A percentile compares a stretch with the other conserved stretches of the same genome.
Conservation (phyloP, 2,888 invertebrate genomes). For the Torymus tubicola region DNA sequence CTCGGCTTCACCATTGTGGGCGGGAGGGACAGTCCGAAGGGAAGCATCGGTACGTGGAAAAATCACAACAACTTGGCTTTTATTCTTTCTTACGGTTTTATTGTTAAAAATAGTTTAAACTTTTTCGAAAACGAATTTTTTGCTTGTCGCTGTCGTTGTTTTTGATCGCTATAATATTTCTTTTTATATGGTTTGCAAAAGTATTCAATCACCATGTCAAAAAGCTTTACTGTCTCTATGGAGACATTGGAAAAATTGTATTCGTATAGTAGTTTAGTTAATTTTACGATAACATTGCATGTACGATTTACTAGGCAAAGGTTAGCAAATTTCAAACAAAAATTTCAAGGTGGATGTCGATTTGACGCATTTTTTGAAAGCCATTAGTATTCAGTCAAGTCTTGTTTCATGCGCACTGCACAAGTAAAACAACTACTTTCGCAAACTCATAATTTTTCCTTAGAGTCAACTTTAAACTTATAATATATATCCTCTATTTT, state of each 20-base stretch:
- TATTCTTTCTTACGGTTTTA: not conserved
- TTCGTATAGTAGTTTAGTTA: too few relatives aligned
- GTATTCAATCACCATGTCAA: not conserved
- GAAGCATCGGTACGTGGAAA: conserved; percentile 80
- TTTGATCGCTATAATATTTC: not conserved
- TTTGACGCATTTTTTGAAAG: too few relatives aligned
- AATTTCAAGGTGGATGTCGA: too few relatives aligned
- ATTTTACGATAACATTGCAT: too few relatives aligned
- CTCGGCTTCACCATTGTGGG: conserved; percentile 94
- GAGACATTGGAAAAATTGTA: too few relatives aligned
- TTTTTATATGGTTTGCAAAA: not conserved
- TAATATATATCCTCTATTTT: conserved; percentile 11
- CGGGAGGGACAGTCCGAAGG: conserved; percentile 89
- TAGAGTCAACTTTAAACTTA: not conserved
- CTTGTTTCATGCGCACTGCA: not conserved
- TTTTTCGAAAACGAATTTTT: not conserved
- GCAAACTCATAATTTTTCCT: conserved; percentile 3
- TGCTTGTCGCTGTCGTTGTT: conserved; percentile 6
- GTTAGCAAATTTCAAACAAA: too few relatives aligned
- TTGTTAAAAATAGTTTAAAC: conserved; percentile 9
- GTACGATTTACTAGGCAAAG: too few relatives aligned
- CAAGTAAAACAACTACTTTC: conserved; percentile 1
- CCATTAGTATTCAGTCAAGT: too few relatives aligned
- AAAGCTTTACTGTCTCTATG: too few relatives aligned
- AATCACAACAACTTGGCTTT: too few relatives aligned